Conservation (phyloP, 2,113 vertebrate species). For the Himantopus leucocephalus region DNA sequence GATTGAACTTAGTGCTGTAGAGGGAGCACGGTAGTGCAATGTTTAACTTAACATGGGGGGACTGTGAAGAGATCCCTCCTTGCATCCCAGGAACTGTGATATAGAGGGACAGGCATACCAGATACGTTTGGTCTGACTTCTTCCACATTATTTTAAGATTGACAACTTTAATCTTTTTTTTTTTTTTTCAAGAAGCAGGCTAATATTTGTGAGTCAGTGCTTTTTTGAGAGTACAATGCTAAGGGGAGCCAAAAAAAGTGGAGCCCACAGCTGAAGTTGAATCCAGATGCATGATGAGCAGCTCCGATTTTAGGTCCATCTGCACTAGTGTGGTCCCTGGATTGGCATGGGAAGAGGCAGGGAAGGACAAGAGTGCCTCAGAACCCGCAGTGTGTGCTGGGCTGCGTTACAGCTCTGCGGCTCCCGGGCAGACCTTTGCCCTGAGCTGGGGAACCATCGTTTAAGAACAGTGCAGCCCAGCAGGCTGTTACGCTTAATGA, state of each 20-base stretch:
- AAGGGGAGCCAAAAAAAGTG: neutral
- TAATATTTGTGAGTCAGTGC: neutral
- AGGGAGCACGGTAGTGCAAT: neutral
- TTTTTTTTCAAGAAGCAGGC: neutral
- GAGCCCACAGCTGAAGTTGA: constrained; percentile 51
- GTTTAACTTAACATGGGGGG: neutral
- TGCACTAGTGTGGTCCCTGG: neutral
- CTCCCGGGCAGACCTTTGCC: neutral
- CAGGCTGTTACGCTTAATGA: neutral
- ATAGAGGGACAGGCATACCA: neutral
- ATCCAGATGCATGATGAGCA: neutral
- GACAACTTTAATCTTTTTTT: neutral
- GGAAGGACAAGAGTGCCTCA: neutral
- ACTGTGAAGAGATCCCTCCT: neutral
- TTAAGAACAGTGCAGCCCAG: neutral
- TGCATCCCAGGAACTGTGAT: neutral
- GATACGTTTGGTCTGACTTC: neutral
- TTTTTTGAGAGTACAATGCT: neutral
- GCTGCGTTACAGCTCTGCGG: neutral
- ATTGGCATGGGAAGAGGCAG: neutral
- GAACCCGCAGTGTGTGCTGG: neutral
- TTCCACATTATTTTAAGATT: neutral
- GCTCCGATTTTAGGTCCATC: neutral
- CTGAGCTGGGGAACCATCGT: neutral
- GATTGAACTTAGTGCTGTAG: neutral